Base-by-base conservation (phyloP, 1,140 invertebrate genomes). In the Drosophila baimaii region DNA sequence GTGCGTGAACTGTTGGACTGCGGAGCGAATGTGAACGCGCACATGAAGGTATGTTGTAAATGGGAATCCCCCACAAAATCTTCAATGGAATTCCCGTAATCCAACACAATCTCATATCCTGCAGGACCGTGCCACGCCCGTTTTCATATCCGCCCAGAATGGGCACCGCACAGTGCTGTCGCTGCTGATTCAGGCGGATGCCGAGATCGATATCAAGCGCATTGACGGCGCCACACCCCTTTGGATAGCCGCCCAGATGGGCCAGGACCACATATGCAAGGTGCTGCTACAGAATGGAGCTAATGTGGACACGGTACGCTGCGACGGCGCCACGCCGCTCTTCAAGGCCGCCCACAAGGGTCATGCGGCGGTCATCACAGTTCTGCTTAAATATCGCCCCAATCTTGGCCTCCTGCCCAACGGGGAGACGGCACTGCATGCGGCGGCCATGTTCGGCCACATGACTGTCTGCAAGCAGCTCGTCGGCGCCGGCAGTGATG, bases 261-360 rank as follows among this genome's bases (percentile, higher is more conserved):
- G 97, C 12, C 96, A 98, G 92, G 95, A 95, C 91, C 94, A 95
- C 80, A 95, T 98, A 43, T 97, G 97, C 25, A 94, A 95, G 58
- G 93, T 95, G 68, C 93, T 99, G 51, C 93, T 97, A 31, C 94
- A 95, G 89, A 94, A 94, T 63, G 96, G 96, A 31, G 97, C 97
- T 35, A 93, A 94, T 77, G 95, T 97, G 31, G 97, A 99, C 92
- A 93, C 95, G 25, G 94, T 95, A 5, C 94, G 97, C 93, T 95
- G 97, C 91, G 96, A 98, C 93, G 98, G 97, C 15, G 97, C 97
- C 21, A 98, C 97, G 1, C 95, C 97, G 5, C 92, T 99, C 25
- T 98, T 98, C 91, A 98, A 98, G 93, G 97, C 98, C 3, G 95
- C 96, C 23, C 97, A 98, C 92, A 98, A 98, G 93, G 98, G 98